phyloP scores from a whole-genome alignment of 2,888 invertebrate genomes.

The Lymantria dispar region DNA sequence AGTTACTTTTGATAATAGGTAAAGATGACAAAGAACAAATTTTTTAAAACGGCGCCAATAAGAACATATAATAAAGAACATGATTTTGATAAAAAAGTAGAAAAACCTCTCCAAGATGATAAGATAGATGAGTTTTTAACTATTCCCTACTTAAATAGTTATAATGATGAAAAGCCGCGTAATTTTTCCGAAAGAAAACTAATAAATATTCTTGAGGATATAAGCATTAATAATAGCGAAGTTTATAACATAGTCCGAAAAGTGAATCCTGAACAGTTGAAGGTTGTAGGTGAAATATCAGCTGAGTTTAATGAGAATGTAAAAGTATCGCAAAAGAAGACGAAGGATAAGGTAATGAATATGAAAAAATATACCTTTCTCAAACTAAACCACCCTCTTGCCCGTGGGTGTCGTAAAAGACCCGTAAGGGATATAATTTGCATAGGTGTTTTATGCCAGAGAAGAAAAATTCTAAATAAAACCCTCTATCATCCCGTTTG shows the following conservation, averaged over 20 bases:
- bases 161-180: constrained; percentile 26
- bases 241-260: constrained; percentile 52
- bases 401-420: too few relatives aligned
- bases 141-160: constrained; percentile 46
- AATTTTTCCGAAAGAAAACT: constrained; percentile 59
- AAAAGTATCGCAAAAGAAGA: neutral
- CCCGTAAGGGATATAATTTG: too few relatives aligned
- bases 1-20: constrained; percentile 25
- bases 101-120: constrained; percentile 14
- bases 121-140: constrained; percentile 30
- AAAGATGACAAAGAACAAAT: constrained; percentile 43
- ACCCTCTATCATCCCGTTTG: too few relatives aligned
- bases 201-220: constrained; percentile 65
- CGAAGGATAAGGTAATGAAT: constrained; percentile 6
- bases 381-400: too few relatives aligned
- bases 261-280: constrained; percentile 46
- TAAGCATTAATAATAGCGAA: constrained; percentile 50
- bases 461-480: too few relatives aligned
- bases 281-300: constrained; percentile 45
- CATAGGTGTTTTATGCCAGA: too few relatives aligned
- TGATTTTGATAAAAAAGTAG: constrained; percentile 23
- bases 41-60: constrained; percentile 19
- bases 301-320: constrained; percentile 11
- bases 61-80: constrained; percentile 21
- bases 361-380: neutral